These are phyloP conservation scores for Palaemon carinicauda DNA, from an alignment of 1,140 invertebrate species.

Conservation along the genomic window DNA sequence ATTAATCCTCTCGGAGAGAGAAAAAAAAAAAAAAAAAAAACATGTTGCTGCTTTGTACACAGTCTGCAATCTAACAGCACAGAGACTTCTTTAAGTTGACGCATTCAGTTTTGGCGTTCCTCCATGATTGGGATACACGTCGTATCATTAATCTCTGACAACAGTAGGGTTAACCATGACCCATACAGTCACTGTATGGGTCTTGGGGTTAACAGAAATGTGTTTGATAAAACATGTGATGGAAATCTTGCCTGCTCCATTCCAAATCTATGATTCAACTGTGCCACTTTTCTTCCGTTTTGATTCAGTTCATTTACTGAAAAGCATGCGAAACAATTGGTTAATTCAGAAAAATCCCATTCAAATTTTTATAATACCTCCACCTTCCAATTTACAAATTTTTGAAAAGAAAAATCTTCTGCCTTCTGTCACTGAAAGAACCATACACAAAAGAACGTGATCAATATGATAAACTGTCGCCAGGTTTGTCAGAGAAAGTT, in stretches of 20 bases:
- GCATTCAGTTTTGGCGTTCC: no score
- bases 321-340: no score
- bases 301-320: no score
- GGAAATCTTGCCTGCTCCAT: neutral
- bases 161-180: slow-evolving; percentile 5
- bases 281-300: neutral
- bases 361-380: slow-evolving; percentile 1
- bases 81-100: neutral
- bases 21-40: no score
- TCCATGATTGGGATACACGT: no score
- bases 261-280: slow-evolving; percentile 8
- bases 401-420: neutral
- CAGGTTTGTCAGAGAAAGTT: slow-evolving; percentile 7
- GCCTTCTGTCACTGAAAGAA: neutral
- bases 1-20: no score
- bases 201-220: slow-evolving; percentile 10
- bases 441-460: neutral
- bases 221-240: slow-evolving; percentile 13
- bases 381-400: neutral
- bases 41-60: no score
- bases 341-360: neutral
- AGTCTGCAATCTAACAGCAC: slow-evolving; percentile 1
- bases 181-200: no score
- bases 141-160: slow-evolving; percentile 7
- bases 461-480: neutral